Evolutionary conservation across 2,888 invertebrate genomes (phyloP).

Genomic region (Prosopocoilus inquinatus): DNA sequence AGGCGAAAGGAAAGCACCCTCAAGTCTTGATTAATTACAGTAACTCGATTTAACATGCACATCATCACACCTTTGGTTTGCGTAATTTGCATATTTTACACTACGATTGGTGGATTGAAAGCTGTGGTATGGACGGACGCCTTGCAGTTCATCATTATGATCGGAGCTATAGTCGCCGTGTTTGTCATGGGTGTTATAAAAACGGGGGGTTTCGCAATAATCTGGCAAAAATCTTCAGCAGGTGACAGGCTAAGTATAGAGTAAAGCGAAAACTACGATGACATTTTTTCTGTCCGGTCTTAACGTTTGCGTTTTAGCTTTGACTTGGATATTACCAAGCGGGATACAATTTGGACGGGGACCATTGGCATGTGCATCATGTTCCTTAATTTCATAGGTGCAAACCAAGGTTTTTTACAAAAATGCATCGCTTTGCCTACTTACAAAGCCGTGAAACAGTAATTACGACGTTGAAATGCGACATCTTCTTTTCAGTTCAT

Average conservation of each 20-base stretch:
- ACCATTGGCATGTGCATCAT: constrained; percentile 55
- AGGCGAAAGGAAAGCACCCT: too few relatives aligned
- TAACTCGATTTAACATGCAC: constrained; percentile 66
- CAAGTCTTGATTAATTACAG: constrained; percentile 43
- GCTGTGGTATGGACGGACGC: constrained; percentile 67
- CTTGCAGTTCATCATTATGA: constrained; percentile 59
- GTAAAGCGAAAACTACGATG: constrained; percentile 44
- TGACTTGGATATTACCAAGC: constrained; percentile 58
- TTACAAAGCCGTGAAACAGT: constrained; percentile 55
- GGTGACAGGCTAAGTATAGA: constrained; percentile 58
- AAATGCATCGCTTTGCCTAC: constrained; percentile 60
- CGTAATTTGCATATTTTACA: constrained; percentile 72
- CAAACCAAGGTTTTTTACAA: constrained; percentile 60
- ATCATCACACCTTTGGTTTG: constrained; percentile 67
- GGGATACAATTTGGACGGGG: constrained; percentile 62
- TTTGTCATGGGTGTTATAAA: constrained; percentile 57
- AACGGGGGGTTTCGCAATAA: constrained; percentile 57
- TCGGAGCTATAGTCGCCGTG: constrained; percentile 56
- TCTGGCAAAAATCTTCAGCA: constrained; percentile 58
- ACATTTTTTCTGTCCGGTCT: too few relatives aligned
- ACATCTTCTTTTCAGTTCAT: too few relatives aligned
- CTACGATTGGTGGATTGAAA: constrained; percentile 67
- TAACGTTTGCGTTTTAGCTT: constrained; percentile 50
- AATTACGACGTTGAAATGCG: too few relatives aligned
- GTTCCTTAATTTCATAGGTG: constrained; percentile 55